phyloP scores from a whole-genome alignment of 1,140 invertebrate species.

The Cephus cinctus region DNA sequence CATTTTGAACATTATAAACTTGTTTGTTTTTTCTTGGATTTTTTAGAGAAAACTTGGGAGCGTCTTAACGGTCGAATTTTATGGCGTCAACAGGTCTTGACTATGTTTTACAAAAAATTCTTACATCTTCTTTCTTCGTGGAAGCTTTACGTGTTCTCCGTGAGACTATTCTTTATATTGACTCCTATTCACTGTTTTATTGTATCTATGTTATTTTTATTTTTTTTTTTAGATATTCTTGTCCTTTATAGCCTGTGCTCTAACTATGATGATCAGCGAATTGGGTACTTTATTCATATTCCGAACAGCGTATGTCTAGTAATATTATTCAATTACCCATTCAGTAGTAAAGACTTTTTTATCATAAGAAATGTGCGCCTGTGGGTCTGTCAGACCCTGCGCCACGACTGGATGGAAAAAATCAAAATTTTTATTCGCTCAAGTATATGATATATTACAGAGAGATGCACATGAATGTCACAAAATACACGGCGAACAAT shows the following conservation, averaged over 20 bases:
- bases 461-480: constrained; percentile 19
- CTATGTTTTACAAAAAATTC: constrained; percentile 27
- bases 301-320: constrained; percentile 17
- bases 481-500: constrained; percentile 14
- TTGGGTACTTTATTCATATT: constrained; percentile 3
- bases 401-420: too few species aligned
- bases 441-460: too few species aligned
- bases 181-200: background rate
- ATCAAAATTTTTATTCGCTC: too few species aligned
- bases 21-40: background rate
- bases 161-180: constrained; percentile 11
- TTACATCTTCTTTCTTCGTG: constrained; percentile 21
- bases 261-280: constrained; percentile 16
- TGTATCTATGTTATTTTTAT: too few species aligned
- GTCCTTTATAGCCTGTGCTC: constrained; percentile 8
- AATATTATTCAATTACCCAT: background rate
- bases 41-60: constrained; percentile 15
- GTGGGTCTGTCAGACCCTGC: too few species aligned
- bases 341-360: background rate
- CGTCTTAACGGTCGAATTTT: constrained; percentile 9
- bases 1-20: background rate
- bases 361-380: too few species aligned
- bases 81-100: constrained; percentile 19
- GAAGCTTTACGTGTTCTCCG: constrained; percentile 24
- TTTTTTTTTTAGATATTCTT: constrained; percentile 16